A percentile compares a stretch with the other conserved stretches of the same genome.
phyloP scores from a whole-genome alignment of 2,113 vertebrate genomes.

The Butastur rufipennis region DNA sequence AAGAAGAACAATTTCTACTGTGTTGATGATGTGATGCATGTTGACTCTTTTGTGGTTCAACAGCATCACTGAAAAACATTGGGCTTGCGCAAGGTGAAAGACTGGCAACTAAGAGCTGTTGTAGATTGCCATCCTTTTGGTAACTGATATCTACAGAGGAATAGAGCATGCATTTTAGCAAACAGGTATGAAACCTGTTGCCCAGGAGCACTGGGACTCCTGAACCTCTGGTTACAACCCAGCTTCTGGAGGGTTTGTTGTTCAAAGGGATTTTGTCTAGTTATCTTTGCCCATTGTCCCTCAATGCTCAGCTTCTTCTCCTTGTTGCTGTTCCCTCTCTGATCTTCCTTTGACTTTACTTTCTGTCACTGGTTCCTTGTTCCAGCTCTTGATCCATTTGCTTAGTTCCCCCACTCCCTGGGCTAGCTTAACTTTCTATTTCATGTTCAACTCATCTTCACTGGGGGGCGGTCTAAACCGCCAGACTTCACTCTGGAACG shows the following conservation, averaged over 20 bases:
- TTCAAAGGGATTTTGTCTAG: background rate
- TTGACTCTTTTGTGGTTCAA: background rate
- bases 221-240: background rate
- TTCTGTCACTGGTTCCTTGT: background rate
- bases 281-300: background rate
- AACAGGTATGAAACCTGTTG: background rate
- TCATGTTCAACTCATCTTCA: background rate
- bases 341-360: background rate
- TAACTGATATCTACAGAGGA: background rate
- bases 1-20: background rate
- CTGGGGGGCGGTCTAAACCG: background rate
- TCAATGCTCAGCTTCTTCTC: background rate
- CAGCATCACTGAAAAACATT: background rate
- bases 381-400: background rate
- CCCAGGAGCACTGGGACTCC: background rate
- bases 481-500: background rate
- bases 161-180: background rate
- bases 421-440: background rate
- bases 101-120: background rate
- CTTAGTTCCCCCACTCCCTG: background rate
- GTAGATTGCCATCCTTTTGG: background rate
- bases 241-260: background rate
- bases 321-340: background rate
- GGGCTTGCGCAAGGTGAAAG: fast-evolving
- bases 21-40: background rate